Percentiles rank a stretch among this genome's conserved stretches.
Evolutionary conservation across 2,888 invertebrate genomes (phyloP).

Genomic region (Hemithea aestivaria): DNA sequence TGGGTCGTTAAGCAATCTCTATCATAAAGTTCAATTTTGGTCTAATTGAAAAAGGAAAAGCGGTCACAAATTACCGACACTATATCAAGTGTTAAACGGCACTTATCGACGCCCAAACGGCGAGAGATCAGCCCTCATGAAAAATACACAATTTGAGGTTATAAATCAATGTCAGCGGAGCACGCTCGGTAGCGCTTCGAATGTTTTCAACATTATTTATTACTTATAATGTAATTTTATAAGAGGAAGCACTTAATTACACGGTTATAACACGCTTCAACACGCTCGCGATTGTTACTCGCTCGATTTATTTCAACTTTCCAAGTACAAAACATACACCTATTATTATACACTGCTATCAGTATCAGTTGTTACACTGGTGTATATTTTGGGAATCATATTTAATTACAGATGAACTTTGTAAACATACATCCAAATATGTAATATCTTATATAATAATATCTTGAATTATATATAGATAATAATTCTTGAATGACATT

Average conservation of each 20-base stretch:
- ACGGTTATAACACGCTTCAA: conserved; percentile 37
- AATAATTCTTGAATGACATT: too few species aligned
- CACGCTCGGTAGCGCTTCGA: conserved; percentile 52
- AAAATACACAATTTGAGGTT: conserved; percentile 76
- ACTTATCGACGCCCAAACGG: conserved; percentile 72
- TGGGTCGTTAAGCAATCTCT: conserved; percentile 45
- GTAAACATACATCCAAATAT: too few species aligned
- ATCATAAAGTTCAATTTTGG: conserved; percentile 65
- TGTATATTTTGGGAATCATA: too few species aligned
- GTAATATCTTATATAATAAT: too few species aligned
- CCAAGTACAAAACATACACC: conserved; percentile 5
- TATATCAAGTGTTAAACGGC: conserved; percentile 78
- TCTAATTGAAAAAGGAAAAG: conserved; percentile 75
- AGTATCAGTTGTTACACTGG: background rate
- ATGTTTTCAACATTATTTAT: conserved; percentile 69
- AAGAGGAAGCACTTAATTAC: conserved; percentile 55
- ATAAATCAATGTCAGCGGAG: conserved; percentile 67
- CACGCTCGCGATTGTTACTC: conserved; percentile 25
- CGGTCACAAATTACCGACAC: conserved; percentile 74
- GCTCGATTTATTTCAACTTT: conserved; percentile 20
- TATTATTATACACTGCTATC: conserved; percentile 4
- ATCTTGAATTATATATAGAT: too few species aligned
- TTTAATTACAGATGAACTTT: too few species aligned
- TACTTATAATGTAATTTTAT: conserved; percentile 55
- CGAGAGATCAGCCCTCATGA: conserved; percentile 66